phyloP scores from a whole-genome alignment of 2,797 vertebrate species.

The Leucoraja ocellata region DNA sequence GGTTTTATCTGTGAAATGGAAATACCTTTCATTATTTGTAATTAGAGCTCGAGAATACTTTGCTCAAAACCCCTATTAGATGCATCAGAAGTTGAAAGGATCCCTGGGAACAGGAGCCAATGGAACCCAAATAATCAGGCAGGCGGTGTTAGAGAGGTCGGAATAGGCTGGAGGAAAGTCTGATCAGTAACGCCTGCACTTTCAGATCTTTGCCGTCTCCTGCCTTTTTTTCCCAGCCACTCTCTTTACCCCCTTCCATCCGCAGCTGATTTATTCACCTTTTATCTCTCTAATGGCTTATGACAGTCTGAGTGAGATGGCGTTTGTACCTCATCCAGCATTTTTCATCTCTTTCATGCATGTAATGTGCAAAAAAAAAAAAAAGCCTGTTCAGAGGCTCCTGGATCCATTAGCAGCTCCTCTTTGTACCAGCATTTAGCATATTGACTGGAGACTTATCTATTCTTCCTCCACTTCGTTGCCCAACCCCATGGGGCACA shows the following conservation, averaged over 20 bases:
- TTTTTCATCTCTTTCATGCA: constrained; percentile 1
- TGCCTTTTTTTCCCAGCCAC: background rate
- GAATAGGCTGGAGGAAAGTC: background rate
- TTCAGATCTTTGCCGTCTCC: background rate
- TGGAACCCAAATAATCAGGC: background rate
- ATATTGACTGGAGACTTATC: background rate
- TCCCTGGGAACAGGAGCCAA: background rate
- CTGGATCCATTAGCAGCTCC: background rate
- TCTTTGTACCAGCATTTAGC: background rate
- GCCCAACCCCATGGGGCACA: background rate
- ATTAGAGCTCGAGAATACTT: background rate
- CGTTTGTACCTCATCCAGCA: background rate
- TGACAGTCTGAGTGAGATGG: background rate
- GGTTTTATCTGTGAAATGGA: background rate
- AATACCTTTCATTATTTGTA: background rate
- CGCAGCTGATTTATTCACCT: background rate
- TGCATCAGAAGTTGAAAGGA: background rate
- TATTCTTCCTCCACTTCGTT: background rate
- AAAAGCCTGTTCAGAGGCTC: background rate
- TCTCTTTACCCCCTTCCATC: background rate
- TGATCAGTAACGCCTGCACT: background rate
- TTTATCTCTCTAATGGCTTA: constrained; percentile 10
- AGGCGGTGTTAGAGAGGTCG: background rate
- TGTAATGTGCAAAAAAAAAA: background rate
- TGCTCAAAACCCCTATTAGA: background rate